phyloP scores from a whole-genome alignment of 1,140 invertebrate genomes.

The Cotesia glomerata region DNA sequence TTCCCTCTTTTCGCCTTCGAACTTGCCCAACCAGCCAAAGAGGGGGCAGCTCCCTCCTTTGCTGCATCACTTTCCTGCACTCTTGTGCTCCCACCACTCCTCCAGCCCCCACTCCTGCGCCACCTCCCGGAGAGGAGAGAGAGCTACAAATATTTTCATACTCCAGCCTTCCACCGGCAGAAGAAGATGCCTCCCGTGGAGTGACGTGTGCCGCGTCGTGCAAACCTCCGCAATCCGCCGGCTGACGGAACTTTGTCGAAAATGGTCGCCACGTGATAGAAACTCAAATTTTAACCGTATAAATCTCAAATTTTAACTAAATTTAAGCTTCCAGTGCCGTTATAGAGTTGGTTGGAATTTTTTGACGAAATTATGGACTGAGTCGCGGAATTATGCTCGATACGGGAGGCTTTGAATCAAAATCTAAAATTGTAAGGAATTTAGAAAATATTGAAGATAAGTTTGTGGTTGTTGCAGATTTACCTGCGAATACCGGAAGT shows the following conservation, averaged over 20 bases:
- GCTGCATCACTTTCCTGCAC: neutral
- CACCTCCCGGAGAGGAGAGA: conserved; percentile 29
- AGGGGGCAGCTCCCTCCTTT: neutral
- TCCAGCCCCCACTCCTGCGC: neutral
- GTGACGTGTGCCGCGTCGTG: conserved; percentile 35
- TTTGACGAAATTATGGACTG: neutral
- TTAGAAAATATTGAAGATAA: neutral
- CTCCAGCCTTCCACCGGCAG: conserved; percentile 57
- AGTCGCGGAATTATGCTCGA: neutral
- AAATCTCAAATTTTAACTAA: too few species aligned
- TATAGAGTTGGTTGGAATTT: too few species aligned
- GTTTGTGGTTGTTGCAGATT: neutral
- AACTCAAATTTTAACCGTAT: too few species aligned
- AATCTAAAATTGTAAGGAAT: too few species aligned
- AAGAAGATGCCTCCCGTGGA: conserved; percentile 61
- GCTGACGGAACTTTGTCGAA: neutral
- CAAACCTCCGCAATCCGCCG: conserved; percentile 21
- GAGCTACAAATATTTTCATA: conserved; percentile 61
- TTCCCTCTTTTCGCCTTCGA: too few species aligned
- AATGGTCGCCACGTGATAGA: neutral
- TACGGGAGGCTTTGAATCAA: neutral
- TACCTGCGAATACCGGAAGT: conserved; percentile 4
- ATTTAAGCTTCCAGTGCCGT: too few species aligned
- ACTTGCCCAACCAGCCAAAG: too few species aligned
- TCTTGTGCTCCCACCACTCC: neutral